Conservation (phyloP, 2,113 vertebrate species). For the Formicarius rufipectus region DNA sequence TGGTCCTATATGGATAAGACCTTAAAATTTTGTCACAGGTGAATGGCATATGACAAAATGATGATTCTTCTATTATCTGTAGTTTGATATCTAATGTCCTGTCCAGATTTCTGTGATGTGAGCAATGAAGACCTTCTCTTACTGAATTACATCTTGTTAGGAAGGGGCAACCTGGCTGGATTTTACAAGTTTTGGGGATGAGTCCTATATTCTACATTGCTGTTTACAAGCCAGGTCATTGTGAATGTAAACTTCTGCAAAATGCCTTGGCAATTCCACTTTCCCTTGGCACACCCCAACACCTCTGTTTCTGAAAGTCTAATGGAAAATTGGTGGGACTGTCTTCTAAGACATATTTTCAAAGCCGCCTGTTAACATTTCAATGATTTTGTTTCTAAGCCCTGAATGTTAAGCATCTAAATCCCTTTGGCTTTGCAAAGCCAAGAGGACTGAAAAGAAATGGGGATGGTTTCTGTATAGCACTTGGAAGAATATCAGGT, state of each 20-base stretch:
- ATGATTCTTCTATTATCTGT: background rate
- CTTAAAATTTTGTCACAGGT: background rate
- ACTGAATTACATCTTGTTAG: background rate
- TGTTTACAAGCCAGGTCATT: background rate
- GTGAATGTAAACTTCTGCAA: background rate
- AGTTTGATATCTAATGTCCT: background rate
- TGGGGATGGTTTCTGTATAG: background rate
- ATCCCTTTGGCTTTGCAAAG: constrained; percentile 1
- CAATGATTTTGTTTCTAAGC: background rate
- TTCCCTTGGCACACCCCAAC: background rate
- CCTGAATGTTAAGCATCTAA: constrained; percentile 15
- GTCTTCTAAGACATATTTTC: background rate
- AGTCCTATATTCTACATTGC: background rate
- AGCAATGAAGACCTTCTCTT: background rate
- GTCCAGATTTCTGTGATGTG: background rate
- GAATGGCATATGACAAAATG: background rate
- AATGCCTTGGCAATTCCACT: background rate
- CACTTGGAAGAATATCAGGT: constrained; percentile 57
- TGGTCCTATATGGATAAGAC: background rate
- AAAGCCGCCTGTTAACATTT: background rate
- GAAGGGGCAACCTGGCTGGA: background rate
- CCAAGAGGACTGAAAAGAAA: constrained; percentile 27
- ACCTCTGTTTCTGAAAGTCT: background rate
- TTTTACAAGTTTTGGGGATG: background rate
- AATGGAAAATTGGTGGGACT: background rate